Evolutionary conservation across 35 echinoderm and acorn worm species (phyloP).

Genomic region (Strongylocentrotus purpuratus): DNA sequence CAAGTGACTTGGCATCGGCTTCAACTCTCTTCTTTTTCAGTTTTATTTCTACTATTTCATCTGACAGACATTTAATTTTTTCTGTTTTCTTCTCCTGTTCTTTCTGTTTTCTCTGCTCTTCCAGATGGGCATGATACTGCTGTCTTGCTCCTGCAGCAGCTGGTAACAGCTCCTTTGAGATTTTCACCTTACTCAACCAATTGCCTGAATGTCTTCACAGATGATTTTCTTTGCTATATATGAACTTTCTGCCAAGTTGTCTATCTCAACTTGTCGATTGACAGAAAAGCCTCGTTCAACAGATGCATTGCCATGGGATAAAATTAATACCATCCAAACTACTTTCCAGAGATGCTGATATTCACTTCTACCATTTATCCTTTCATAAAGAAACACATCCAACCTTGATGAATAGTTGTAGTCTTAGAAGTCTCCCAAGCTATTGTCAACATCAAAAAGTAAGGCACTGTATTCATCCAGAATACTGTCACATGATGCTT

Average conservation of each 20-base stretch:
- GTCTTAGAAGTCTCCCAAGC: conserved; percentile 21
- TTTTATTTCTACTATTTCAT: background rate
- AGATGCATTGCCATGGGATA: conserved; percentile 71
- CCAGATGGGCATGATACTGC: conserved; percentile 45
- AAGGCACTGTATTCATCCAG: conserved; percentile 41
- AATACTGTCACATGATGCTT: conserved; percentile 42
- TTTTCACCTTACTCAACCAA: conserved; percentile 53
- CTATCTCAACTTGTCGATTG: conserved; percentile 55
- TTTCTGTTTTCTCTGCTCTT: conserved; percentile 58
- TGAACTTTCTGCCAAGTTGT: conserved; percentile 59
- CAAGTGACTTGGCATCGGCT: conserved; percentile 14
- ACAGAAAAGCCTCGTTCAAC: conserved; percentile 73
- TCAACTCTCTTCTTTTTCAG: conserved; percentile 20
- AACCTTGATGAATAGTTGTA: conserved; percentile 35
- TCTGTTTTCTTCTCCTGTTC: conserved; percentile 14
- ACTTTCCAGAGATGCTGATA: conserved; percentile 44
- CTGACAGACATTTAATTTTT: background rate
- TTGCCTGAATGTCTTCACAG: conserved; percentile 52
- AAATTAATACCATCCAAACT: conserved; percentile 40
- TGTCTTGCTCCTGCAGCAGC: conserved; percentile 70
- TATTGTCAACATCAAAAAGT: conserved; percentile 20
- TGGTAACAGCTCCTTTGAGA: conserved; percentile 61
- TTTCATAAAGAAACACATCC: conserved; percentile 41
- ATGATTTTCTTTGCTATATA: conserved; percentile 59
- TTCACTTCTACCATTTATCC: conserved; percentile 40